Percentiles rank a stretch among this genome's conserved stretches.
Conservation (phyloP, 2,113 vertebrate species). For the Syngnathoides biaculeatus region DNA sequence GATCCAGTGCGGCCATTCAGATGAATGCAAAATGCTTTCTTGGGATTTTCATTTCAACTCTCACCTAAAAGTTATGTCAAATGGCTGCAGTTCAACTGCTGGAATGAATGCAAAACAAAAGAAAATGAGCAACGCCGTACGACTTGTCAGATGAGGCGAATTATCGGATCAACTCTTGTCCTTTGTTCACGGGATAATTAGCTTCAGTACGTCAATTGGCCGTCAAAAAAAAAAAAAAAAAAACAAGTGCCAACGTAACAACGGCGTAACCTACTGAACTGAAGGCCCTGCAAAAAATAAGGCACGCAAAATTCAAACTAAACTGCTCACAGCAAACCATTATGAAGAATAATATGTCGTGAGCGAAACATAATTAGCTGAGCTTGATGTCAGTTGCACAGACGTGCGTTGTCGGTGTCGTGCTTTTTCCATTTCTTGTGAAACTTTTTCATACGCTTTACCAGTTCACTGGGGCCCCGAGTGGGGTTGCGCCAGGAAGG, state of each 20-base stretch:
- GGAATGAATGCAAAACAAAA: background rate
- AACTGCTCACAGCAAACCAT: background rate
- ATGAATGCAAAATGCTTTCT: background rate
- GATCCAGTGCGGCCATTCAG: slow-evolving; percentile 29
- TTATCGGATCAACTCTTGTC: background rate
- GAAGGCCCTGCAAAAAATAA: background rate
- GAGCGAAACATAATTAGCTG: too few species aligned
- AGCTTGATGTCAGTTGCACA: too few species aligned
- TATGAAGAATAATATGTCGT: background rate
- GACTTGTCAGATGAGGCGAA: background rate
- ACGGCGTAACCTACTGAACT: background rate
- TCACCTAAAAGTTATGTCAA: too few species aligned
- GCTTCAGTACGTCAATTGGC: background rate
- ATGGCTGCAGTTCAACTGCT: background rate
- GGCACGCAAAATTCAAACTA: background rate
- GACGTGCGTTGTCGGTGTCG: too few species aligned
- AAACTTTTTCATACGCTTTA: too few species aligned
- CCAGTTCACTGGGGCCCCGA: too few species aligned
- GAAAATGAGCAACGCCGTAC: background rate
- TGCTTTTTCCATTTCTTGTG: too few species aligned
- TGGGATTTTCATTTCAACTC: background rate
- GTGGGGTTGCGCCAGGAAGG: too few species aligned
- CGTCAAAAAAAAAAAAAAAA: background rate
- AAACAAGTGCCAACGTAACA: background rate
- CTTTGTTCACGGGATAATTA: background rate